Percentiles rank a stretch among this genome's conserved stretches.
Evolutionary conservation across 1,140 invertebrate genomes (phyloP).

Genomic region (Aphelinus atriplicis): DNA sequence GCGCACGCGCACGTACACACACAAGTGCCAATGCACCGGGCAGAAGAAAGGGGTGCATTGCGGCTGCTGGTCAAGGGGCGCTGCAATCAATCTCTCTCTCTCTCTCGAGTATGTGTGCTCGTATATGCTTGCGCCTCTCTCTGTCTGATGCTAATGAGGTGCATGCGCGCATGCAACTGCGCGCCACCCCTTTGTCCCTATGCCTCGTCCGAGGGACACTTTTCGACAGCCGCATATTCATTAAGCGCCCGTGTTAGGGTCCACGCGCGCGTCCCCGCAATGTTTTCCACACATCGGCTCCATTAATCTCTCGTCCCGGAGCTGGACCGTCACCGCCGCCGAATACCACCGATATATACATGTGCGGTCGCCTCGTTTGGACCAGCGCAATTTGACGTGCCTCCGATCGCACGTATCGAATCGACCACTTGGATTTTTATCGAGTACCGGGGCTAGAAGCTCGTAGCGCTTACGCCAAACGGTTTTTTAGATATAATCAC

Average conservation of each 20-base stretch:
- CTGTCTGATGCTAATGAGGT: slow-evolving; percentile 14
- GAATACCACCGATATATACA: neutral
- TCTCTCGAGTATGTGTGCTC: neutral
- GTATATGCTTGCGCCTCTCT: too few species aligned
- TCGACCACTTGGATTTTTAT: too few species aligned
- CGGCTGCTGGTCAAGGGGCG: neutral
- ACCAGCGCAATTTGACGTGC: neutral
- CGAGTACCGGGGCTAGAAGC: too few species aligned
- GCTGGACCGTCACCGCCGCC: neutral
- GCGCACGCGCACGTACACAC: slow-evolving; percentile 44
- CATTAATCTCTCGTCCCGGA: slow-evolving; percentile 6
- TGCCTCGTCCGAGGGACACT: neutral
- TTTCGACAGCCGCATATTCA: neutral
- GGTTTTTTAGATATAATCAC: too few species aligned
- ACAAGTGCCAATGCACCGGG: slow-evolving; percentile 26
- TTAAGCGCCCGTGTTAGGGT: neutral
- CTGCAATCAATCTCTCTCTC: slow-evolving; percentile 17
- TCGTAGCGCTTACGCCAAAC: too few species aligned
- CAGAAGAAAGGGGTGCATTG: neutral
- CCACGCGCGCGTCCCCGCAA: neutral
- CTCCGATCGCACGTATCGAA: too few species aligned
- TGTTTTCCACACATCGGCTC: slow-evolving; percentile 12
- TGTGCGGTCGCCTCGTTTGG: slow-evolving; percentile 10
- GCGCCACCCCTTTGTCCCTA: neutral
- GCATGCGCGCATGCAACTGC: slow-evolving; percentile 20